phyloP scores from a whole-genome alignment of 2,888 invertebrate genomes.

The Apomyelois bistriatella region DNA sequence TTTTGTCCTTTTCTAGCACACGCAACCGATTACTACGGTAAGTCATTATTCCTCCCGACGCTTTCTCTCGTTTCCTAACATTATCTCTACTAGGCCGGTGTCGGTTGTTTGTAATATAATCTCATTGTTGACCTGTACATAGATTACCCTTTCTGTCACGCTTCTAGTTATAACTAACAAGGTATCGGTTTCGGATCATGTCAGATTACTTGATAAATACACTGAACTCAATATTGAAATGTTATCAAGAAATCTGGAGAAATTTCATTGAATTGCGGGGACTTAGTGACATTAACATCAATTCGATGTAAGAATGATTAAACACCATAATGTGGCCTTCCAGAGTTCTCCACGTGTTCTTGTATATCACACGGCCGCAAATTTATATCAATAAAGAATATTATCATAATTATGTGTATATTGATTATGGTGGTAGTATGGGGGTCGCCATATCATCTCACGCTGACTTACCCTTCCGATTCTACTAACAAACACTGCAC shows the following conservation, averaged over 20 bases:
- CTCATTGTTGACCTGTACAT: constrained; percentile 61
- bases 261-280: constrained; percentile 33
- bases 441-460: constrained; percentile 73
- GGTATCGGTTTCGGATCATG: constrained; percentile 44
- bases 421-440: constrained; percentile 71
- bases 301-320: constrained; percentile 38
- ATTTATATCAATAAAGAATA: constrained; percentile 36
- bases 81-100: constrained; percentile 61
- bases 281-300: constrained; percentile 41
- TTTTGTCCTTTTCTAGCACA: constrained; percentile 86
- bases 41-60: constrained; percentile 89
- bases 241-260: constrained; percentile 65
- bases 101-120: constrained; percentile 55
- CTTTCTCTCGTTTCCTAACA: constrained; percentile 55
- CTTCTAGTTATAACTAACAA: constrained; percentile 73
- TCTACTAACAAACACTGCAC: constrained; percentile 76
- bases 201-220: constrained; percentile 66
- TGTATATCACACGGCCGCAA: constrained; percentile 50
- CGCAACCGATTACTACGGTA: constrained; percentile 99
- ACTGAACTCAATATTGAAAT: constrained; percentile 24
- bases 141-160: constrained; percentile 64
- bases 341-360: constrained; percentile 78
- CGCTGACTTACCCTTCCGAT: constrained; percentile 69
- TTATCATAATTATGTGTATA: constrained; percentile 57
- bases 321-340: constrained; percentile 65